Evolutionary conservation across 2,888 invertebrate species (phyloP).

Genomic region (Trichogramma dendrolimi): DNA sequence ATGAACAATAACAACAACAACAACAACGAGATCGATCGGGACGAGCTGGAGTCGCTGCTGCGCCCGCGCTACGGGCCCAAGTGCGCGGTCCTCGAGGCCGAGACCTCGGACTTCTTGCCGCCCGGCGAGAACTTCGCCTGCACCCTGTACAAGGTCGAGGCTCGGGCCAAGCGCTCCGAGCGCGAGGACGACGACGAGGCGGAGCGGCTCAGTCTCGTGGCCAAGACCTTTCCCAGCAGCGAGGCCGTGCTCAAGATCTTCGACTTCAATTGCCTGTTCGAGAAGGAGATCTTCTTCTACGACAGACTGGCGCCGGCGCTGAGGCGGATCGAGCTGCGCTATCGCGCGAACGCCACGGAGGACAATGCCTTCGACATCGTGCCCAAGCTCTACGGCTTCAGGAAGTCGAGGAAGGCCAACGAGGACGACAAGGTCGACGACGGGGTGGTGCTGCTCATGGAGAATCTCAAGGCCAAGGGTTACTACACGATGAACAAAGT

Average conservation of each 20-base stretch:
- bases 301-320: slow-evolving; percentile 9
- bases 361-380: background rate
- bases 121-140: slow-evolving; percentile 28
- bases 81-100: slow-evolving; percentile 2
- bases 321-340: slow-evolving; percentile 5
- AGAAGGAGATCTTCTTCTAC: slow-evolving; percentile 27
- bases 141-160: slow-evolving; percentile 6
- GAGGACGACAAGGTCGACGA: slow-evolving; percentile 11
- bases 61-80: slow-evolving; percentile 9
- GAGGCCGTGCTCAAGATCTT: slow-evolving; percentile 8
- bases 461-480: slow-evolving; percentile 17
- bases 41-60: slow-evolving; percentile 25
- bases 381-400: slow-evolving; percentile 15
- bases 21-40: slow-evolving; percentile 1
- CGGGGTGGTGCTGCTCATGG: slow-evolving; percentile 15
- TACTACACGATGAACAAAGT: slow-evolving; percentile 22
- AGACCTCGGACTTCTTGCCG: slow-evolving; percentile 14
- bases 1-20: background rate
- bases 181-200: background rate
- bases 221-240: slow-evolving; percentile 15
- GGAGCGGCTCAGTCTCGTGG: slow-evolving; percentile 14
- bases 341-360: background rate
- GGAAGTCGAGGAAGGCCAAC: background rate
- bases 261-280: slow-evolving; percentile 16
- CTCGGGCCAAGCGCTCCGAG: background rate